A percentile compares a stretch with the other conserved stretches of the same genome.
phyloP scores from a whole-genome alignment of 2,797 vertebrate genomes.

The Hyperoplus lanceolatus region DNA sequence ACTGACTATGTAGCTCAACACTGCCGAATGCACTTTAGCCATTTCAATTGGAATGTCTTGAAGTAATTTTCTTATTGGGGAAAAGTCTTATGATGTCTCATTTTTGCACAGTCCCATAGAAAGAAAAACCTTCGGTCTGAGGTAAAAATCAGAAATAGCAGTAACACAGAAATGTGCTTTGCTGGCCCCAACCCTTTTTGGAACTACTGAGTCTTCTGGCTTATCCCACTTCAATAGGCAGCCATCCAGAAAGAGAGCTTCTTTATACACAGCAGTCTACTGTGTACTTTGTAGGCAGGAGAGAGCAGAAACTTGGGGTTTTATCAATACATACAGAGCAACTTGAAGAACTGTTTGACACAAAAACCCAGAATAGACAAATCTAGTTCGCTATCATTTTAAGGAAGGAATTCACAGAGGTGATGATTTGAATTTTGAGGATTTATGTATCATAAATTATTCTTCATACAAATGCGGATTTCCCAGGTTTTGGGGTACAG shows the following conservation, averaged over 20 bases:
- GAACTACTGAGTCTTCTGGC: constrained; percentile 61
- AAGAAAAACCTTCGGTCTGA: constrained; percentile 27
- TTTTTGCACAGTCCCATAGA: constrained; percentile 33
- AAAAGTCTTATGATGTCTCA: neutral
- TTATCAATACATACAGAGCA: constrained; percentile 36
- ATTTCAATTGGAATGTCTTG: neutral
- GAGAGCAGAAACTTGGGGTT: constrained; percentile 49
- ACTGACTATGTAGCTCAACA: neutral
- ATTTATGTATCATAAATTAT: neutral
- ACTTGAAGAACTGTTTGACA: constrained; percentile 29
- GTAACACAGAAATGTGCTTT: constrained; percentile 58
- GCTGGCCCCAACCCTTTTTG: constrained; percentile 64
- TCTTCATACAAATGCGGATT: neutral
- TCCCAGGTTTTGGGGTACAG: constrained; percentile 10
- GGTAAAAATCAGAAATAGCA: constrained; percentile 56
- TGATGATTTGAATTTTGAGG: constrained; percentile 12
- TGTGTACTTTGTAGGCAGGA: constrained; percentile 45
- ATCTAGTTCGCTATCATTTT: constrained; percentile 9
- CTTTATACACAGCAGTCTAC: constrained; percentile 55
- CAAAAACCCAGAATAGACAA: constrained; percentile 38
- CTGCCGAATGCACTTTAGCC: neutral
- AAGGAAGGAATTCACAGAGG: constrained; percentile 2
- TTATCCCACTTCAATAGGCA: constrained; percentile 76
- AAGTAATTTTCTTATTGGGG: neutral
- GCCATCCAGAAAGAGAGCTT: constrained; percentile 60